phyloP scores from a whole-genome alignment of 1,140 invertebrate species.

The Heliconius nattereri region DNA sequence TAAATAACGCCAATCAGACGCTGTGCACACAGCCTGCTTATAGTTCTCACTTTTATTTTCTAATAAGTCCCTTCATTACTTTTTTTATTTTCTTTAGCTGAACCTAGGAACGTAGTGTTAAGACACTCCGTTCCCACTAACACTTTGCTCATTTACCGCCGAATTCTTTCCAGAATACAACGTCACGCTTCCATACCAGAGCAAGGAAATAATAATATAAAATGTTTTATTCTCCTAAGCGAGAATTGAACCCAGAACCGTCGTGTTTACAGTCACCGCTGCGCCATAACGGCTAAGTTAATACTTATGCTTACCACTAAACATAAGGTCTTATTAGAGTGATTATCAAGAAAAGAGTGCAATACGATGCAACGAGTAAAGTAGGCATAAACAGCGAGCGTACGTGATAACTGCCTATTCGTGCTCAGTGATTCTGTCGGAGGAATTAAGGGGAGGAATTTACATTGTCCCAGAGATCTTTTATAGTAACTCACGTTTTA shows the following conservation, averaged over 20 bases:
- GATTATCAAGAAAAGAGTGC: conserved; percentile 28
- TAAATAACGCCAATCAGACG: neutral
- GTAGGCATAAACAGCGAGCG: conserved; percentile 62
- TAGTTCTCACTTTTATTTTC: neutral
- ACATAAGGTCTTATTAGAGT: neutral
- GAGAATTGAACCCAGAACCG: no score
- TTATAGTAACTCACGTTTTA: conserved; percentile 18
- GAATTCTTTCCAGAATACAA: no score
- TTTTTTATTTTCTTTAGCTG: no score
- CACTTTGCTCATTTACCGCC: no score
- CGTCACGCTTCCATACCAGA: no score
- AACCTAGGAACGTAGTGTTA: no score
- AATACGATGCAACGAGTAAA: conserved; percentile 60
- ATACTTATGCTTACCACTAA: neutral
- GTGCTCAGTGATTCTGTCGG: conserved; percentile 40
- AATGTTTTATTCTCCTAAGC: no score
- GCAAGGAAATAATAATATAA: no score
- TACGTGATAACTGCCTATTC: conserved; percentile 59
- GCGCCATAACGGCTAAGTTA: no score
- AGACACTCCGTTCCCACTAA: no score
- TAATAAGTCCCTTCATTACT: neutral
- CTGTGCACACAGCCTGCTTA: neutral
- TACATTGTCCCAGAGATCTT: conserved; percentile 19
- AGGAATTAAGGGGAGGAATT: conserved; percentile 44
- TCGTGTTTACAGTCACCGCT: no score